Percentiles rank a stretch among this genome's conserved stretches.
These are phyloP conservation scores for Agonopterix arenella DNA, from an alignment of 2,888 invertebrate species.

Conservation along the genomic window DNA sequence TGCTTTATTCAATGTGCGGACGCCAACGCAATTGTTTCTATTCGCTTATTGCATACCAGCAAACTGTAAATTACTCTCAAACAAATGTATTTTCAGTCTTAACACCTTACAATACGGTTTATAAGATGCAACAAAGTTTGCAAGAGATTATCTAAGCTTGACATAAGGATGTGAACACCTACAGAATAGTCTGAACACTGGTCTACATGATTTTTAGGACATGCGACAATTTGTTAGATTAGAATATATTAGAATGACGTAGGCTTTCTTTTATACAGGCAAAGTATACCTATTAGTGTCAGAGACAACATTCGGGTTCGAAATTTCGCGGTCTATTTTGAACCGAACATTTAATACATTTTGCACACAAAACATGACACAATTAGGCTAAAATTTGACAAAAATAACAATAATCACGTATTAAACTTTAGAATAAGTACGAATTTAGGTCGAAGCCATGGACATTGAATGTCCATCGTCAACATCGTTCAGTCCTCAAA, in stretches of 20 bases:
- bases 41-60: slow-evolving; percentile 32
- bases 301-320: too few species aligned
- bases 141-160: slow-evolving; percentile 16
- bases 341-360: too few species aligned
- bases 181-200: slow-evolving; percentile 2
- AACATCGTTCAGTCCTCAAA: too few species aligned
- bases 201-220: slow-evolving; percentile 16
- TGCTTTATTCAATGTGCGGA: slow-evolving; percentile 63
- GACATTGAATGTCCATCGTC: too few species aligned
- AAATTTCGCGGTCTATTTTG: too few species aligned
- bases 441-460: too few species aligned
- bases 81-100: slow-evolving; percentile 27
- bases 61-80: slow-evolving; percentile 16
- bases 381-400: too few species aligned
- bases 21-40: slow-evolving; percentile 61
- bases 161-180: slow-evolving; percentile 22
- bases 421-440: too few species aligned
- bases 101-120: slow-evolving; percentile 20
- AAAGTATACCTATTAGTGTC: too few species aligned
- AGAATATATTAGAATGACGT: slow-evolving; percentile 16
- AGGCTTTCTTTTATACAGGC: neutral
- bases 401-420: too few species aligned
- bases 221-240: slow-evolving; percentile 21
- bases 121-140: slow-evolving; percentile 9
- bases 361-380: too few species aligned